phyloP scores from a whole-genome alignment of 2,113 vertebrate species.

The Prinia subflava region DNA sequence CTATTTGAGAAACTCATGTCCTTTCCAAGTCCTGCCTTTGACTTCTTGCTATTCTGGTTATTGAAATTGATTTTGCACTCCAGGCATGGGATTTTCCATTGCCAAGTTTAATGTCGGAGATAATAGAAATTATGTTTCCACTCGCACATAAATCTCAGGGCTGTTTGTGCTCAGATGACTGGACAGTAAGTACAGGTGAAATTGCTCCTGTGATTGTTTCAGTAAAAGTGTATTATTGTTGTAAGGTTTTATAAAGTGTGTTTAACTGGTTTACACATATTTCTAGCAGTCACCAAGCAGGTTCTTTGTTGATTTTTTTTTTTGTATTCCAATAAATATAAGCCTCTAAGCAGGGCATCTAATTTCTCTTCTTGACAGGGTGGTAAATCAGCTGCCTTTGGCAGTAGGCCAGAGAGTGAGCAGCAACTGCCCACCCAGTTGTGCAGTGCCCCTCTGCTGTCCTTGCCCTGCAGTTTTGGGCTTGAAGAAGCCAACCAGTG shows the following conservation, averaged over 20 bases:
- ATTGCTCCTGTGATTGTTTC: slow-evolving; percentile 57
- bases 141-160: slow-evolving; percentile 60
- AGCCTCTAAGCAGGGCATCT: background rate
- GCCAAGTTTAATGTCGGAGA: slow-evolving; percentile 62
- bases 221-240: slow-evolving; percentile 35
- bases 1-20: slow-evolving; percentile 19
- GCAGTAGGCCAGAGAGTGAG: background rate
- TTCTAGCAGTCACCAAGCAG: background rate
- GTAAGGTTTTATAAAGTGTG: slow-evolving; percentile 43
- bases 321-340: background rate
- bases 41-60: slow-evolving; percentile 61
- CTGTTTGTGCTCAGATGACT: slow-evolving; percentile 54
- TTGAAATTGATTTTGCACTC: slow-evolving; percentile 69
- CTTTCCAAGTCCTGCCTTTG: slow-evolving; percentile 57
- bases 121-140: slow-evolving; percentile 67
- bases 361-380: background rate
- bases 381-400: slow-evolving; percentile 18
- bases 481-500: background rate
- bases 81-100: slow-evolving; percentile 62
- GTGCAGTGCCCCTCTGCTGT: background rate
- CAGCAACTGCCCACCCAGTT: background rate
- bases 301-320: background rate
- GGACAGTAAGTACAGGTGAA: slow-evolving; percentile 63
- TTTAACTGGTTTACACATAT: slow-evolving; percentile 31
- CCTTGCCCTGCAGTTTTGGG: background rate